Evolutionary conservation across 2,113 vertebrate species (phyloP).

Genomic region (Cranoglanis bouderius): DNA sequence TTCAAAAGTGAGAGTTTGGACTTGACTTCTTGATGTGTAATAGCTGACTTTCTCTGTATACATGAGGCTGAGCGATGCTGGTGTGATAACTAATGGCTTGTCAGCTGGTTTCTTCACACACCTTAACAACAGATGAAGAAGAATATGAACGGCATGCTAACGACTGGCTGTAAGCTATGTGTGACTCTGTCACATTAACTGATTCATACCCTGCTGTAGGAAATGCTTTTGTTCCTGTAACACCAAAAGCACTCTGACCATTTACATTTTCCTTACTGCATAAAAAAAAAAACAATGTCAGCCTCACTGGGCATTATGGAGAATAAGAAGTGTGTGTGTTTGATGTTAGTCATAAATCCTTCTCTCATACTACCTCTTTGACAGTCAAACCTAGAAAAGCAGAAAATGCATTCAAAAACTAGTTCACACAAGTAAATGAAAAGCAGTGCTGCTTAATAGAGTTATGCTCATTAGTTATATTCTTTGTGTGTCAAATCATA

Average conservation of each 20-base stretch:
- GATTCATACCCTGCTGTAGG: neutral
- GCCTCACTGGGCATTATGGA: no score
- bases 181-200: neutral
- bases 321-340: no score
- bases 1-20: neutral
- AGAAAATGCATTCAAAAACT: neutral
- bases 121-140: neutral
- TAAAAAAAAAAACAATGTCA: no score
- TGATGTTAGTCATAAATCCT: neutral
- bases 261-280: neutral
- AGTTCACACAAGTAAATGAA: neutral
- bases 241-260: neutral
- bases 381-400: neutral
- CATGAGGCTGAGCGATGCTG: neutral
- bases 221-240: neutral
- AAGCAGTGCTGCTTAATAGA: neutral
- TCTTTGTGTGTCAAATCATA: constrained; percentile 13
- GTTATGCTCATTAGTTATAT: neutral
- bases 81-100: neutral
- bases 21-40: neutral
- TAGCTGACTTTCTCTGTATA: neutral
- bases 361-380: neutral
- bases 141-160: neutral
- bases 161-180: neutral
- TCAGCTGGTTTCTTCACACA: neutral